Base-by-base conservation (phyloP, 2,113 vertebrate genomes). In the Jacana jacana region DNA sequence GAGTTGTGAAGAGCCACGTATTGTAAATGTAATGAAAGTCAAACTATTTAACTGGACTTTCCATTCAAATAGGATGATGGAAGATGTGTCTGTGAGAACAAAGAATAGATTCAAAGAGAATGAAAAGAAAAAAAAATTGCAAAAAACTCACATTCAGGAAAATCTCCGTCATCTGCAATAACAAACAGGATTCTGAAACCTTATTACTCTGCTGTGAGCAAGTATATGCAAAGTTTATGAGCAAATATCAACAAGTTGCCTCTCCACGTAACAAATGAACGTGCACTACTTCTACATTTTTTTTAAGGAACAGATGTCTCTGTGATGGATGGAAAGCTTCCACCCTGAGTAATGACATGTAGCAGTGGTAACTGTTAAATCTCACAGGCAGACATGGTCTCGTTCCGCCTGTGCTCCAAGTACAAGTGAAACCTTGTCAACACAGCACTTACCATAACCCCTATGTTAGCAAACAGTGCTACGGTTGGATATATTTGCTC, bases 61-160 rank as follows among this genome's bases (percentile, higher is more conserved):
- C 13, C 22, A 31, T 80, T 88, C 54, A 17, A 88, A n/a, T 55
- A 51, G 51, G 31, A 76, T 95, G 85, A 69, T 85, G 40, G 70
- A 95, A 94, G n/a, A 88, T 86, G 73, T 75, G n/a, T 51, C 64
- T 91, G 20, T 48, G 60, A 94, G 51, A 88, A 81, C 25, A 86
- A 92, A 91, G 52, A 73, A 69, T 6, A 77, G 10, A 51, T 77
- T 86, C n/a, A 61, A 85, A 71, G 52, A 35, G 39, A 90, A 73
- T 9, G 28, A 16, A 69, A 55, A 64, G 9, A 63, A 35, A 63
- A 35, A 3, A 23, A 31, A 57, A 65, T 44, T 69, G 14, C n/a
- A 75, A 44, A 76, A 82, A 31, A 39, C 25, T 4, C 20, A 54
- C 19, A 55, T 73, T 42, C 27, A 72, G 69, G n/a, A 88, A 85